Conservation (phyloP, 2,113 vertebrate genomes). For the Pygoscelis antarcticus region DNA sequence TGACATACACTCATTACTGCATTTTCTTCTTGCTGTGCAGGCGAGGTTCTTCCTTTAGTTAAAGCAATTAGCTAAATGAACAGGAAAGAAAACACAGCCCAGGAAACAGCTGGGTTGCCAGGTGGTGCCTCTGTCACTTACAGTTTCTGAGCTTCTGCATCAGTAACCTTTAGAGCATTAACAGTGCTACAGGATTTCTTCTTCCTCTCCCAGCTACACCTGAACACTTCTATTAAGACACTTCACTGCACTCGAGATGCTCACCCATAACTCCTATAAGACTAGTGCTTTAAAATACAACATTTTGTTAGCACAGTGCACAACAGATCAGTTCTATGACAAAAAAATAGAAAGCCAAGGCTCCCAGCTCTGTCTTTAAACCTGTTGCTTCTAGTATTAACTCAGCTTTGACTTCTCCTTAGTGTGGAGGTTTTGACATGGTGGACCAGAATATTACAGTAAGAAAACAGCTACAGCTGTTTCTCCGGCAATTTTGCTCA, state of each 20-base stretch:
- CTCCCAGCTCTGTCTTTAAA: neutral
- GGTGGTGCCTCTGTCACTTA: neutral
- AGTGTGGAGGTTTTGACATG: neutral
- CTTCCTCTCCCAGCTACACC: neutral
- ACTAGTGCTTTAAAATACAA: neutral
- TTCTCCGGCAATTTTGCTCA: neutral
- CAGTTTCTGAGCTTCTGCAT: neutral
- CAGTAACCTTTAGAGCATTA: neutral
- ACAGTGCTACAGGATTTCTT: rapidly evolving
- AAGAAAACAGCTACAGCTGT: neutral
- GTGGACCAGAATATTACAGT: neutral
- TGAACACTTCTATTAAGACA: neutral
- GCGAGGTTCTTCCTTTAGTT: neutral
- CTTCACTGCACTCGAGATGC: neutral
- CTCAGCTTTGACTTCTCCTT: neutral
- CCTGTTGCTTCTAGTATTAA: neutral
- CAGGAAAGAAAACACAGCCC: neutral
- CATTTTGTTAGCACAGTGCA: neutral
- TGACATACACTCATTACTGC: neutral
- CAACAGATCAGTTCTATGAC: neutral
- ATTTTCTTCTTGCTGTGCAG: neutral
- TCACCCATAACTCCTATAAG: neutral
- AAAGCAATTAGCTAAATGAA: neutral
- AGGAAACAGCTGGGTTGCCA: neutral
- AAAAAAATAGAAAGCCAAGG: neutral